Evolutionary conservation across 2,797 vertebrate species (phyloP), one percentile per base, ranked within the genome.

Genomic region (Urosaurus nigricauda): DNA sequence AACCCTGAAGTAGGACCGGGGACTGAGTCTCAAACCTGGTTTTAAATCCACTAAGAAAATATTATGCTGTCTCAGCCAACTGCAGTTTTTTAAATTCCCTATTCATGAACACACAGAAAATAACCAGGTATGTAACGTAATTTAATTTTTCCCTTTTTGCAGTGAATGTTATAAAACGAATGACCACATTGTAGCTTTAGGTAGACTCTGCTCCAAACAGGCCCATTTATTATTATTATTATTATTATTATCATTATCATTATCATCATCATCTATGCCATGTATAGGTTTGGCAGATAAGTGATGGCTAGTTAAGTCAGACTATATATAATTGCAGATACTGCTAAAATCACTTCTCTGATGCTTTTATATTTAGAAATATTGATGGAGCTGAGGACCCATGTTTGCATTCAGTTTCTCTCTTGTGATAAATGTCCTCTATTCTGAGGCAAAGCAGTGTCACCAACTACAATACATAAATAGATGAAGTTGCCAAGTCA

Each of bases 361-460:
- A 26, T 75, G 5, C 37, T 74, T 86, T 86, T 83, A 75, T 89
- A 35, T 89, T 82, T 83, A 58, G 60, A 68, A 21, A 29, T 71
- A 58, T 68, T 37, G 65, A 79, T 79, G 19, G 2, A 58, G 35
- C 43, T 60, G 83, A 58, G 21, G 71, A 82, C 75, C 84, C 77
- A 43, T 86, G 71, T 78, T 73, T 75, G 37, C n/a, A 86, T 53
- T 86, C 84, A 43, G 13, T 71, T 78, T 83, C 37, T 78, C 63
- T 51, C 53, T 85, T 81, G n/a, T 91, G 51, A 87, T 88, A 21
- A 26, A 88, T 82, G 81, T n/a, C 68, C 85, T 90, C 40, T 37
- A 65, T 78, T 79, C 63, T 73, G 63, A 79, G 40, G 73, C 63
- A 73, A 63, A 83, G 35, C 60, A 83, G 63, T 60, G 74, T 81